Conservation (phyloP, 2,797 vertebrate species). For the Sebastes trivittatus region DNA sequence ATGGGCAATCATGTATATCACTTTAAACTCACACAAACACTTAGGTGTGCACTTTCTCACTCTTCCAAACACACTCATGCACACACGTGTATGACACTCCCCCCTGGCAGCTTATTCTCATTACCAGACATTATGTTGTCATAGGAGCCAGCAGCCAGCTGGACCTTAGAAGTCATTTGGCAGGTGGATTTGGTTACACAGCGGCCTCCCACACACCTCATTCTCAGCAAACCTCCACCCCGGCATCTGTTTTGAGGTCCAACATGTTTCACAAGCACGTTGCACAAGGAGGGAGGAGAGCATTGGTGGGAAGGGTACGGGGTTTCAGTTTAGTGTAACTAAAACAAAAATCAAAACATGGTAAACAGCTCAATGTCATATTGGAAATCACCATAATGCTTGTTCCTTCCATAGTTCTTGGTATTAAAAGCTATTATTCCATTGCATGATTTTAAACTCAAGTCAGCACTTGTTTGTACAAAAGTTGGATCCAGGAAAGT, state of each 20-base stretch:
- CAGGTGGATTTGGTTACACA: slow-evolving; percentile 69
- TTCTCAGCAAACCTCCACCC: slow-evolving; percentile 60
- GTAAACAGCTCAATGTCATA: neutral
- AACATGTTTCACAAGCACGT: slow-evolving; percentile 56
- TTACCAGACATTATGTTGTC: slow-evolving; percentile 65
- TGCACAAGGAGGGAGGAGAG: slow-evolving; percentile 41
- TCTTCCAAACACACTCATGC: slow-evolving; percentile 7
- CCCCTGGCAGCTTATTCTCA: slow-evolving; percentile 63
- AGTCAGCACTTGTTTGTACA: neutral
- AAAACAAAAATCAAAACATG: neutral
- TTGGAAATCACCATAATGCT: neutral
- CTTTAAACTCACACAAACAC: slow-evolving; percentile 8
- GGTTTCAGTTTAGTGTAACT: slow-evolving; percentile 6
- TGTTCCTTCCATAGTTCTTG: neutral
- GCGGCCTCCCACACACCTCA: slow-evolving; percentile 66
- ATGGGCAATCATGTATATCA: neutral
- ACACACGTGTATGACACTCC: slow-evolving; percentile 28
- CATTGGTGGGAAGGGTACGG: neutral
- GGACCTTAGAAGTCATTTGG: slow-evolving; percentile 64
- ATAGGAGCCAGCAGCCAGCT: slow-evolving; percentile 67
- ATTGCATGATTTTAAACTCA: neutral
- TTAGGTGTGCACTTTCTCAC: slow-evolving; percentile 2
- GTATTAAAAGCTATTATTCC: neutral
- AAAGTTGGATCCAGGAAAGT: neutral
- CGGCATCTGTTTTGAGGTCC: slow-evolving; percentile 58